phyloP scores from a whole-genome alignment of 2,888 invertebrate genomes.

The Acleris sparsana region DNA sequence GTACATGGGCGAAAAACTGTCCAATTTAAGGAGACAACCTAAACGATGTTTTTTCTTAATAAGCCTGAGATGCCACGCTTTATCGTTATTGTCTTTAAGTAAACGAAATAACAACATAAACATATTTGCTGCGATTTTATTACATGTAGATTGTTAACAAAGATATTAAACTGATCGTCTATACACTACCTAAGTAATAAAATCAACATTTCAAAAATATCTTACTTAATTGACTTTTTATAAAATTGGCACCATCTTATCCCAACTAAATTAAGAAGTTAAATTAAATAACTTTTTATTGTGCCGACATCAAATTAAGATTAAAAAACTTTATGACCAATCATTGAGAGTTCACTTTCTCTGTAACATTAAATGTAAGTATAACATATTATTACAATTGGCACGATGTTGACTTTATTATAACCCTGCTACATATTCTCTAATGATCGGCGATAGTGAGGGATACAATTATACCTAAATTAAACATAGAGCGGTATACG shows the following conservation, averaged over 20 bases:
- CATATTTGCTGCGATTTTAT: background rate
- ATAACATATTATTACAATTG: conserved; percentile 17
- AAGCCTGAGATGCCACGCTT: no score
- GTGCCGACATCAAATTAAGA: conserved; percentile 6
- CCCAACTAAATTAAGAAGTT: background rate
- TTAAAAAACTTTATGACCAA: background rate
- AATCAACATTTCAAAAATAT: conserved; percentile 17
- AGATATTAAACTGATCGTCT: background rate
- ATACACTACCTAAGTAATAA: conserved; percentile 3
- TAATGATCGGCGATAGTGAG: no score
- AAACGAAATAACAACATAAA: no score
- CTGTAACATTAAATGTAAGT: conserved; percentile 13
- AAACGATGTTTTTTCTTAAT: no score
- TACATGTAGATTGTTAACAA: background rate
- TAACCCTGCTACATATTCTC: no score
- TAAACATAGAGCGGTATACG: no score
- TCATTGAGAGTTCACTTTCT: conserved; percentile 1
- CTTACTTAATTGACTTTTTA: conserved; percentile 29
- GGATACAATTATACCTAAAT: no score
- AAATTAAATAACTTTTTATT: conserved; percentile 4
- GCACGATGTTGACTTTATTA: conserved; percentile 18
- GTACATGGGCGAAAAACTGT: no score
- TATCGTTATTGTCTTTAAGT: no score
- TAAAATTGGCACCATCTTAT: conserved; percentile 23
- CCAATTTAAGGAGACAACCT: no score